Conservation (phyloP, 2,113 vertebrate species). For the Saccopteryx leptura region DNA sequence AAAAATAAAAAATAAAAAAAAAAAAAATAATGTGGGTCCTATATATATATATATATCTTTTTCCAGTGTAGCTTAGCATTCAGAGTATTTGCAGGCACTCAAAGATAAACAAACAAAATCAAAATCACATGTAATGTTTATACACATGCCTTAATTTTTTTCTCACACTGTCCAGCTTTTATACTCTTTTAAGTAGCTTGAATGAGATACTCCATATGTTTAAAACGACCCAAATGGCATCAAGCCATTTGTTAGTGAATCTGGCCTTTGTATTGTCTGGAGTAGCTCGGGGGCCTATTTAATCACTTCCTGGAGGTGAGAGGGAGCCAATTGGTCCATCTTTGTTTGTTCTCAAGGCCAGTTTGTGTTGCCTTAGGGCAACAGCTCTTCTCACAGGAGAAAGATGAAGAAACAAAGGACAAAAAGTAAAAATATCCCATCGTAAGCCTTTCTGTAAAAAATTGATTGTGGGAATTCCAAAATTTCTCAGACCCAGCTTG, state of each 20-base stretch:
- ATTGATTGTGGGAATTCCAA: constrained; percentile 47
- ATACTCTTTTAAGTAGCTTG: constrained; percentile 39
- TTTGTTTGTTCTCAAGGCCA: constrained; percentile 49
- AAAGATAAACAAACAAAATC: constrained; percentile 16
- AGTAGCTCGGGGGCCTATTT: constrained; percentile 3
- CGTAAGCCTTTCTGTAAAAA: background rate
- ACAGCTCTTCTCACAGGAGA: constrained; percentile 23
- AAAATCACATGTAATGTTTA: background rate
- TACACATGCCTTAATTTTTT: background rate
- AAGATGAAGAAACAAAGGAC: constrained; percentile 42
- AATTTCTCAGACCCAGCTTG: constrained; percentile 27
- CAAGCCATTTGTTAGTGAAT: constrained; percentile 16
- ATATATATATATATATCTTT: constrained; percentile 42
- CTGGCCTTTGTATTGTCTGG: constrained; percentile 39
- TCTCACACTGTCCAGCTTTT: background rate
- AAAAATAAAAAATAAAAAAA: too few species aligned
- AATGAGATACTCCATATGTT: constrained; percentile 20
- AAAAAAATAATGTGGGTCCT: background rate
- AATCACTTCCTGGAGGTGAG: constrained; percentile 64
- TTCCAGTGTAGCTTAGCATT: constrained; percentile 1
- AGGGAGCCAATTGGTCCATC: background rate
- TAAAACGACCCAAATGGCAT: constrained; percentile 53
- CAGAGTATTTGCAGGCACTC: background rate
- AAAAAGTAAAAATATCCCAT: background rate
- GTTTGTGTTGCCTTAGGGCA: constrained; percentile 54